Evolutionary conservation across 2,888 invertebrate species (phyloP), one percentile per base, ranked within the genome.

Genomic region (Ametastegia equiseti): DNA sequence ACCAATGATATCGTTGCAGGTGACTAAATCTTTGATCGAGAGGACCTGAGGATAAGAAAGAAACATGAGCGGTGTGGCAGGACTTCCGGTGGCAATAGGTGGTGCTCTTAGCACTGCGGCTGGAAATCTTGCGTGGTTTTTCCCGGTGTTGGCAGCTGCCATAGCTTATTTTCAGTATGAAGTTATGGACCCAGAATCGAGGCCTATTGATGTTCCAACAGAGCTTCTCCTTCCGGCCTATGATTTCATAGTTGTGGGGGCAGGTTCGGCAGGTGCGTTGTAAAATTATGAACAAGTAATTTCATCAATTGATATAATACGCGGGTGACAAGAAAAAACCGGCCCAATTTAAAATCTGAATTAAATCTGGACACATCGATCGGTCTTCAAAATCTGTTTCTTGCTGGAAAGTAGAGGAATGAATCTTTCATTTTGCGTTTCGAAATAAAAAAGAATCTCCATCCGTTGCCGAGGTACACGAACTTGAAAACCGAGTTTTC

Each of bases 161-260:
- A 94, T 97, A 85, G 97, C 97, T 7, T 97, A 97, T 92, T 97
- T 97, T 91, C 96, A 97, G 89, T 97, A 95, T 90, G 97, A 97
- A 88, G 94, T 95, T 83, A 94, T 96, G 89, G 97, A 97, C 90
- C 97, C 97, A 0, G 97, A 97, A 90, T 96, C 96, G 0, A 93
- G 95, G 80, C 95, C 96, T 0, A 95, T 95, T n/a, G 95, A 97
- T 86, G 93, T 96, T 54, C 93, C 94, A 0, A 94, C 95, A 7
- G 94, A 94, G 23, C 92, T 94, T 42, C 91, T 97, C 73, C 91
- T 94, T 33, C 93, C 94, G 0, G 93, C 95, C 54, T 97, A 97
- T 88, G 97, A 98, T 91, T 98, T 97, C 88, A 96, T 98, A 86
- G 93, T 97, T 80, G 94, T 98, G 42, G 98, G 98, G 0, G 96